Evolutionary conservation across 2,113 vertebrate genomes (phyloP).

Genomic region (Sigmodon hispidus): DNA sequence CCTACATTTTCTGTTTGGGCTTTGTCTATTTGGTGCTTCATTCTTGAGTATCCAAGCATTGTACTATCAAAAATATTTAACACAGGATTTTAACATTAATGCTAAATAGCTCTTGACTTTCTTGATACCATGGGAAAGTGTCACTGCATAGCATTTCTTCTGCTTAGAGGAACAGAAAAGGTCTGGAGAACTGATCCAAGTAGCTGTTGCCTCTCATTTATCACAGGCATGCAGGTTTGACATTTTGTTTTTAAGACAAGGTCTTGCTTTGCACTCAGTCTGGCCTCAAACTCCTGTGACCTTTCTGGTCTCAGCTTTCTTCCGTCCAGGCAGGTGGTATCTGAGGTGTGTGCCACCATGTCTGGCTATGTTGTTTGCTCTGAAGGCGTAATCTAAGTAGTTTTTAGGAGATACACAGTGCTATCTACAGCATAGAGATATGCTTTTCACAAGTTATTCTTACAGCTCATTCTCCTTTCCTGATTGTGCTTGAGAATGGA

Average conservation of each 20-base stretch:
- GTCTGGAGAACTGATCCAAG: background rate
- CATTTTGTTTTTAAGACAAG: background rate
- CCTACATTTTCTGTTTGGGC: conserved; percentile 13
- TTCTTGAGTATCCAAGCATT: background rate
- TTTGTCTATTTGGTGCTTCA: background rate
- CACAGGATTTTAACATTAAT: background rate
- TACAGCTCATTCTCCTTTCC: background rate
- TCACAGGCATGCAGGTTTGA: background rate
- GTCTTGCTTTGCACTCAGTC: background rate
- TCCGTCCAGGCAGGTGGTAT: background rate
- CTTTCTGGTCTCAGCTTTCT: background rate
- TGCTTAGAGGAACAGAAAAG: background rate
- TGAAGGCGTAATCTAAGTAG: background rate
- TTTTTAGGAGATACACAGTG: background rate
- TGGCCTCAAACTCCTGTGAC: background rate
- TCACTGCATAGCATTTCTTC: background rate
- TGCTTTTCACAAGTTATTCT: background rate
- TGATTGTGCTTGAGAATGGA: too few species aligned
- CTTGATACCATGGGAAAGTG: background rate
- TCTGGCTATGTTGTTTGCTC: background rate
- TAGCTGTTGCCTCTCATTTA: background rate
- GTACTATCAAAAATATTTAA: conserved; percentile 36
- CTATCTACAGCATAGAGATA: background rate
- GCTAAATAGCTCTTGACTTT: background rate
- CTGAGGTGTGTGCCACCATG: background rate